A percentile compares a stretch with the other conserved stretches of the same genome.
phyloP scores from a whole-genome alignment of 2,797 vertebrate species.

The Protosalanx chinensis region DNA sequence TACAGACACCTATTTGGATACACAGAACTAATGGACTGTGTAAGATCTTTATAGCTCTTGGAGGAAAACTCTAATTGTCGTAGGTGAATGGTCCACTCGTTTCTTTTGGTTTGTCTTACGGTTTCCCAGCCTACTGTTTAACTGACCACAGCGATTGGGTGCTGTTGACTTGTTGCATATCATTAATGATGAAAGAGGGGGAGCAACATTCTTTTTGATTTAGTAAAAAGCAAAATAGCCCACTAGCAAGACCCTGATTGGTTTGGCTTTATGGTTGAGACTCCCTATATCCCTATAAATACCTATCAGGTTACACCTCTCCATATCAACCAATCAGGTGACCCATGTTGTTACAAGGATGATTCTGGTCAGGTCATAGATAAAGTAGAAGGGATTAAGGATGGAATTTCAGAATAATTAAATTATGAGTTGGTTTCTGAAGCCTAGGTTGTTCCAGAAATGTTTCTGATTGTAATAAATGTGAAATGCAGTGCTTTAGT shows the following conservation, averaged over 20 bases:
- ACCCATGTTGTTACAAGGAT: conserved; percentile 38
- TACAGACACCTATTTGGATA: neutral
- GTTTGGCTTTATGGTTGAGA: conserved; percentile 12
- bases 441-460: conserved; percentile 10
- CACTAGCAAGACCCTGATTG: conserved; percentile 27
- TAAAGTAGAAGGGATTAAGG: conserved; percentile 13
- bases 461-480: conserved; percentile 33
- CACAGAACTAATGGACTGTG: neutral
- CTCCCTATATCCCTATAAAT: conserved; percentile 6
- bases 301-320: conserved; percentile 7
- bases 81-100: too few relatives aligned
- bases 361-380: conserved; percentile 34
- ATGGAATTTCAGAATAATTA: conserved; percentile 22
- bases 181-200: neutral
- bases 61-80: neutral
- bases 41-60: neutral
- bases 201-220: neutral
- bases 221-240: neutral
- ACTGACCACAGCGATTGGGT: conserved; percentile 17
- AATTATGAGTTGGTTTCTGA: conserved; percentile 24
- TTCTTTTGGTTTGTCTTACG: neutral
- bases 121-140: conserved; percentile 13
- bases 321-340: conserved; percentile 25
- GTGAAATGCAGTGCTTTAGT: conserved; percentile 55
- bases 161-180: neutral